These are phyloP conservation scores for Galerucella nymphaeae DNA, from an alignment of 2,888 invertebrate genomes.

Conservation along the genomic window DNA sequence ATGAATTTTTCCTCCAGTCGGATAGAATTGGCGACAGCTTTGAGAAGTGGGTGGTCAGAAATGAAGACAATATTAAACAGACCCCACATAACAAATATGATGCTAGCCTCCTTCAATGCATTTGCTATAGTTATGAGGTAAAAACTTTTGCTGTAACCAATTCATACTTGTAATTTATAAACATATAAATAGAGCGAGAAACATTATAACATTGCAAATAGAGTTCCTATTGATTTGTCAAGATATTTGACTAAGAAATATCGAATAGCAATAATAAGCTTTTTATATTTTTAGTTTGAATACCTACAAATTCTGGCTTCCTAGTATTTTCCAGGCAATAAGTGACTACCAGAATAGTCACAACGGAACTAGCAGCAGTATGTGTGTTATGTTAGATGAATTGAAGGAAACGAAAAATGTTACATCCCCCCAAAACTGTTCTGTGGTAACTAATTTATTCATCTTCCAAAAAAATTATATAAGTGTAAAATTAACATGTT, in stretches of 20 bases:
- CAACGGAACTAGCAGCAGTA: constrained; percentile 55
- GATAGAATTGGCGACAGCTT: constrained; percentile 64
- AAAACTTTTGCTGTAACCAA: constrained; percentile 35
- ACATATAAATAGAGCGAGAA: too few relatives aligned
- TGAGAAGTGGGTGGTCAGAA: constrained; percentile 72
- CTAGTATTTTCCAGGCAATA: constrained; percentile 83
- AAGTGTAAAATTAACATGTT: too few relatives aligned
- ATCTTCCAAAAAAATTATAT: not conserved
- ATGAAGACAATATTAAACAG: constrained; percentile 73
- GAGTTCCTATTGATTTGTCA: too few relatives aligned
- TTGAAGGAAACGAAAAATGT: constrained; percentile 39
- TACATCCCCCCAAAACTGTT: constrained; percentile 35
- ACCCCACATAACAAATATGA: constrained; percentile 71
- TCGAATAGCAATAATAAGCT: not conserved
- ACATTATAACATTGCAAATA: too few relatives aligned
- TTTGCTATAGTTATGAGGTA: constrained; percentile 76
- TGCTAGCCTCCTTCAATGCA: constrained; percentile 73
- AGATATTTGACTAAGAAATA: not conserved
- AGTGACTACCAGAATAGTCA: constrained; percentile 58
- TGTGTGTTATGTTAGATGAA: constrained; percentile 68
- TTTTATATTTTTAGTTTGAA: constrained; percentile 67
- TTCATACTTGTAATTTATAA: not conserved
- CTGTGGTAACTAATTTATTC: constrained; percentile 39
- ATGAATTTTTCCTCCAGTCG: constrained; percentile 56
- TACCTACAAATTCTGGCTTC: constrained; percentile 87